phyloP scores from a whole-genome alignment of 2,888 invertebrate genomes.

The Actias luna region DNA sequence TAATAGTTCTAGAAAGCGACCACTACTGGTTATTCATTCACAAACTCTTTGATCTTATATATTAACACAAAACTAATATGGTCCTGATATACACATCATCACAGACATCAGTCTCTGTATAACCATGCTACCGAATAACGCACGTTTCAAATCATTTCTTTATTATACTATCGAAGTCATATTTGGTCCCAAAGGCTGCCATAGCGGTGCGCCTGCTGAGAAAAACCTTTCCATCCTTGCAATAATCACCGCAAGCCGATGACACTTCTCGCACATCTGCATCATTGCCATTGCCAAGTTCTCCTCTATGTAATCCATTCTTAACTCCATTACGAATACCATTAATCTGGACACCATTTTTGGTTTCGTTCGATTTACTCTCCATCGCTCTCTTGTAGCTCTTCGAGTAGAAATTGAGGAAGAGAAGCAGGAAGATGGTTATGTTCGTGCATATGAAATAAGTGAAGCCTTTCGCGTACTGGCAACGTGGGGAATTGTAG shows the following conservation, averaged over 20 bases:
- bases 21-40: slow-evolving; percentile 21
- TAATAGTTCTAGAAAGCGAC: slow-evolving; percentile 7
- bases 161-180: slow-evolving; percentile 63
- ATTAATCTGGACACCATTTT: slow-evolving; percentile 31
- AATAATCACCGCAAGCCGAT: slow-evolving; percentile 60
- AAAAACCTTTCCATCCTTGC: slow-evolving; percentile 59
- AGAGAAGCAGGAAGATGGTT: slow-evolving; percentile 83
- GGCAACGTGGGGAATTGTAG: slow-evolving; percentile 81
- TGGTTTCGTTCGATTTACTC: slow-evolving; percentile 38
- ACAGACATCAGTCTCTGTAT: slow-evolving; percentile 71
- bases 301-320: slow-evolving; percentile 43
- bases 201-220: slow-evolving; percentile 64
- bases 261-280: slow-evolving; percentile 59
- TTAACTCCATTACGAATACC: slow-evolving; percentile 27
- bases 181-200: slow-evolving; percentile 53
- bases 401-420: slow-evolving; percentile 84
- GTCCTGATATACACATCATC: slow-evolving; percentile 9
- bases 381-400: slow-evolving; percentile 72
- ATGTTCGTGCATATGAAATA: slow-evolving; percentile 81
- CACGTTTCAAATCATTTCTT: slow-evolving; percentile 63
- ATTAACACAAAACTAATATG: not conserved
- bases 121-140: slow-evolving; percentile 51
- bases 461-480: slow-evolving; percentile 82
- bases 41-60: slow-evolving; percentile 20
- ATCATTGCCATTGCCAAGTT: slow-evolving; percentile 47